Evolutionary conservation across 2,888 invertebrate species (phyloP).

Genomic region (Dermolepida albohirtum): DNA sequence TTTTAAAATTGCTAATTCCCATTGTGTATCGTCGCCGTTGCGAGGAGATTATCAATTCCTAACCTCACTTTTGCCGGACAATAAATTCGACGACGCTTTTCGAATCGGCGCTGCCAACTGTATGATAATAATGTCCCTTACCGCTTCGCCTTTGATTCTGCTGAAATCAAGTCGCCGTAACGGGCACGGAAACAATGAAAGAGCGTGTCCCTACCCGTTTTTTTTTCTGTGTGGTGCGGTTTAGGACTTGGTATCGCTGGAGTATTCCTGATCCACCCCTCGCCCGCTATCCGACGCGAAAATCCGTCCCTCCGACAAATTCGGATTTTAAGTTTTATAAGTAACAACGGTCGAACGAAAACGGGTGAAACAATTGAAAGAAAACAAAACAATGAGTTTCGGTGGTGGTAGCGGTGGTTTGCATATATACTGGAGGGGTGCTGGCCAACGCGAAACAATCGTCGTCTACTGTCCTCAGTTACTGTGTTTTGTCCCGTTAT

Average conservation of each 20-base stretch:
- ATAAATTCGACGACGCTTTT: conserved; percentile 60
- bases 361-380: conserved; percentile 29
- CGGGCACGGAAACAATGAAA: conserved; percentile 36
- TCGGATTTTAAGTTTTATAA: conserved; percentile 29
- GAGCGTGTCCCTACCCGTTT: conserved; percentile 1
- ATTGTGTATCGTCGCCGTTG: conserved; percentile 37
- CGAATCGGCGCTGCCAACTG: conserved; percentile 49
- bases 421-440: conserved; percentile 16
- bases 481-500: no score
- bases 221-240: conserved; percentile 6
- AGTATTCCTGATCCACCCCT: background rate
- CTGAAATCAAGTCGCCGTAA: conserved; percentile 21
- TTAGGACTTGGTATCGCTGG: background rate
- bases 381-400: conserved; percentile 21
- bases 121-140: conserved; percentile 39
- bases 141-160: conserved; percentile 16
- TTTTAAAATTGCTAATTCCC: conserved; percentile 43
- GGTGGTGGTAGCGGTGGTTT: conserved; percentile 11
- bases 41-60: conserved; percentile 50
- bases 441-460: conserved; percentile 18
- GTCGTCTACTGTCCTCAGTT: conserved; percentile 10
- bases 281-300: background rate
- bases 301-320: conserved; percentile 4
- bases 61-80: conserved; percentile 52
- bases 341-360: conserved; percentile 16